A percentile compares a stretch with the other conserved stretches of the same genome.
Conservation (phyloP, 2,888 invertebrate species). For the Tetheella fluctuosa region DNA sequence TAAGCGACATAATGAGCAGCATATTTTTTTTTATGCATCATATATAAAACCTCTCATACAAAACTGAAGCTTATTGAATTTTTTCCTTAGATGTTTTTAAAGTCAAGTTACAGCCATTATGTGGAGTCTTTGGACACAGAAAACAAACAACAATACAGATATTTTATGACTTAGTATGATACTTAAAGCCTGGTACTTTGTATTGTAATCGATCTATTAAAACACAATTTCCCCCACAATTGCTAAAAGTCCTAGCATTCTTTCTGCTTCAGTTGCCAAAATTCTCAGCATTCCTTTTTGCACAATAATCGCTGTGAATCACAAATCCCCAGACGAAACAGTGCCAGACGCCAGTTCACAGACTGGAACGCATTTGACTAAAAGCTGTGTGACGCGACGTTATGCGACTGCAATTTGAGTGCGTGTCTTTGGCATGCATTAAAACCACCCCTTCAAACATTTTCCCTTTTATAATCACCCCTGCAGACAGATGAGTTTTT, state of each 20-base stretch:
- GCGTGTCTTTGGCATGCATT: slow-evolving; percentile 24
- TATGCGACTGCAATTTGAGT: slow-evolving; percentile 16
- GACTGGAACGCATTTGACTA: slow-evolving; percentile 28
- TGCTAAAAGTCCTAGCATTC: not conserved
- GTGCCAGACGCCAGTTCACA: slow-evolving; percentile 1
- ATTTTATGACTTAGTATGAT: not conserved
- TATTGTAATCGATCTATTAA: no score
- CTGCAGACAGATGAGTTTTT: slow-evolving; percentile 46
- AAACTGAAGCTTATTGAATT: not conserved
- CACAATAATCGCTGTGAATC: slow-evolving; percentile 2
- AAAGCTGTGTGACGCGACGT: slow-evolving; percentile 21
- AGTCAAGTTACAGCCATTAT: not conserved
- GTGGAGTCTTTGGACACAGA: not conserved
- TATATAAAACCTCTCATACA: not conserved
- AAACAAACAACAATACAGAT: not conserved
- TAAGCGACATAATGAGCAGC: not conserved
- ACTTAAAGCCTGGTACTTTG: not conserved
- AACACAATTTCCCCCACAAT: no score
- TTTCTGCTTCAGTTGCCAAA: not conserved
- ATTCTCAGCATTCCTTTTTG: not conserved
- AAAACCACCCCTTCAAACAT: slow-evolving; percentile 26
- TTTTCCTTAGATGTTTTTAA: not conserved
- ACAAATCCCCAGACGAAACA: slow-evolving; percentile 8
- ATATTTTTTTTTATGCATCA: not conserved
- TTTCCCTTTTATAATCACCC: slow-evolving; percentile 40